Evolutionary conservation across 2,888 invertebrate species (phyloP).

Genomic region (Anoplius nigerrimus): DNA sequence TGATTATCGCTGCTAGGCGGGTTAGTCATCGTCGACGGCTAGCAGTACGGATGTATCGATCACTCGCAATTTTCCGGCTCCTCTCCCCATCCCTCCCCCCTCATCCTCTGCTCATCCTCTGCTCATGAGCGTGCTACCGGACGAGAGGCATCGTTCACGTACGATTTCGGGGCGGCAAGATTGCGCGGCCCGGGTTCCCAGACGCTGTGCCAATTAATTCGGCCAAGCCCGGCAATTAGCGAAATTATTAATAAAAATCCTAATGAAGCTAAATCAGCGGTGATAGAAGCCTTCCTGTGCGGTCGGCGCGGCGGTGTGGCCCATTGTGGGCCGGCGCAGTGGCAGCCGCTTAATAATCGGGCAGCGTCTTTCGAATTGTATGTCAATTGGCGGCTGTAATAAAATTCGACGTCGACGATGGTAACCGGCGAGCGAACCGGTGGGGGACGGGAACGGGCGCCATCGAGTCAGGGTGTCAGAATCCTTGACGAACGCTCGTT

Average conservation of each 20-base stretch:
- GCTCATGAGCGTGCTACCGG: not conserved
- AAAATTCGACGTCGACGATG: conserved; percentile 49
- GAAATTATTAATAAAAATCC: conserved; percentile 70
- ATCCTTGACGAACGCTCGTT: too few relatives aligned
- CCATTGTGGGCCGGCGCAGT: conserved; percentile 51
- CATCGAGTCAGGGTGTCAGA: too few relatives aligned
- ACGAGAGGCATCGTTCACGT: not conserved
- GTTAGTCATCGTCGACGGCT: too few relatives aligned
- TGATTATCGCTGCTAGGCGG: too few relatives aligned
- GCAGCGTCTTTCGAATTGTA: conserved; percentile 61
- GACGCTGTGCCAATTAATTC: conserved; percentile 66
- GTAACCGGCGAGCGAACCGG: not conserved
- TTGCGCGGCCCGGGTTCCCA: conserved; percentile 52
- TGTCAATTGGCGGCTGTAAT: conserved; percentile 59
- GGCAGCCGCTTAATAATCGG: conserved; percentile 58
- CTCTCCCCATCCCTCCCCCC: not conserved
- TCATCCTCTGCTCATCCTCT: too few relatives aligned
- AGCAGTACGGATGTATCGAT: too few relatives aligned
- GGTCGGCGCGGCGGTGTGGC: conserved; percentile 58
- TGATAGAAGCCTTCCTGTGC: conserved; percentile 74
- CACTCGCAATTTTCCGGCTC: not conserved
- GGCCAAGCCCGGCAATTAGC: conserved; percentile 68
- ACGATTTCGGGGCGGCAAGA: conserved; percentile 15
- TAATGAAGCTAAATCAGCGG: conserved; percentile 70
- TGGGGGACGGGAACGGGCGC: not conserved